These are phyloP conservation scores for Oligia fasciuncula DNA, from an alignment of 2,888 invertebrate species.

Conservation along the genomic window DNA sequence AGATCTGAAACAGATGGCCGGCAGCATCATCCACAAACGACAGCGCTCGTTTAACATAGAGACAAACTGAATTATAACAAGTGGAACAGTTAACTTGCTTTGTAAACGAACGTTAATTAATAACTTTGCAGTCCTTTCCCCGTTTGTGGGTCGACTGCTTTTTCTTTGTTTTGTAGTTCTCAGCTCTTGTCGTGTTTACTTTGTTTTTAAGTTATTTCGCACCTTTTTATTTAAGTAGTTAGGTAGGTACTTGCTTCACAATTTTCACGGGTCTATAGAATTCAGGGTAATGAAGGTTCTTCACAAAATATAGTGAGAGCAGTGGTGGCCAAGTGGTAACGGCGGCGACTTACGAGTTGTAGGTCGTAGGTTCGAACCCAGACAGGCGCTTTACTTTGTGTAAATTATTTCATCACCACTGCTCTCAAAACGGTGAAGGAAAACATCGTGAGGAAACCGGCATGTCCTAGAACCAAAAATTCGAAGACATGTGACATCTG, in stretches of 20 bases:
- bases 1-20: conserved; percentile 43
- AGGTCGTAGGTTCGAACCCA: too few relatives aligned
- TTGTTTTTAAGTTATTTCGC: conserved; percentile 53
- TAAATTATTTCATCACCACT: too few relatives aligned
- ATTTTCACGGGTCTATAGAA: neutral
- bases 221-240: conserved; percentile 35
- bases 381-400: too few relatives aligned
- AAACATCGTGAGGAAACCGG: too few relatives aligned
- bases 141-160: conserved; percentile 46
- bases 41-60: conserved; percentile 52
- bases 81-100: conserved; percentile 59
- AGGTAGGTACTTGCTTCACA: neutral
- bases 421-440: too few relatives aligned
- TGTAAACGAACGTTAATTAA: conserved; percentile 66
- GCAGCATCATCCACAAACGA: conserved; percentile 37
- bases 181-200: conserved; percentile 43
- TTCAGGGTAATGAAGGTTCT: neutral
- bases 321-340: too few relatives aligned
- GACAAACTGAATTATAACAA: conserved; percentile 53
- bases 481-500: too few relatives aligned
- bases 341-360: too few relatives aligned
- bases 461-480: too few relatives aligned
- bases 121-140: conserved; percentile 61
- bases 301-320: too few relatives aligned
- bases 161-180: conserved; percentile 57